phyloP scores from a whole-genome alignment of 2,113 vertebrate species.

The Phalacrocorax aristotelis region DNA sequence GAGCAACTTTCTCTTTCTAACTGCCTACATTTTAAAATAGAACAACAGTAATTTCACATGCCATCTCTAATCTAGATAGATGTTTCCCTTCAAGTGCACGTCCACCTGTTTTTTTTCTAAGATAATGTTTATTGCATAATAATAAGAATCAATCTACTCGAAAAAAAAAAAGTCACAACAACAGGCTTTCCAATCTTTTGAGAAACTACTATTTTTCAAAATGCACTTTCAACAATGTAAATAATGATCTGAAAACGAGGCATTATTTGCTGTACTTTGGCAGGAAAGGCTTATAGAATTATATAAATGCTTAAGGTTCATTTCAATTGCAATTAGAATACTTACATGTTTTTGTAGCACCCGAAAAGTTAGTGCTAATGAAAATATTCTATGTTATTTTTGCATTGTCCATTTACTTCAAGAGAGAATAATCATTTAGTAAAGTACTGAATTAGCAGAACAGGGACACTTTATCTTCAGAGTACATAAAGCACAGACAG shows the following conservation, averaged over 20 bases:
- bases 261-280: not conserved
- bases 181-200: not conserved
- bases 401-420: not conserved
- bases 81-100: not conserved
- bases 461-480: not conserved
- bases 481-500: not conserved
- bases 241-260: constrained; percentile 15
- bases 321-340: not conserved
- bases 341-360: not conserved
- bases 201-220: constrained; percentile 8
- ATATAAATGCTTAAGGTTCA: not conserved
- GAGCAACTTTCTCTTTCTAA: constrained; percentile 8
- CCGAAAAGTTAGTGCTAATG: not conserved
- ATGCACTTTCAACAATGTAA: not conserved
- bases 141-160: not conserved
- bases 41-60: not conserved
- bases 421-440: not conserved
- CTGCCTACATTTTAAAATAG: constrained; percentile 28
- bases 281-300: not conserved
- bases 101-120: not conserved
- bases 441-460: not conserved
- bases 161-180: not conserved
- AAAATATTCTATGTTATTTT: not conserved
- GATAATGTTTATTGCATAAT: not conserved
- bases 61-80: constrained; percentile 16